These are phyloP conservation scores for Lichenostomus cassidix DNA, from an alignment of 2,113 vertebrate species.

Conservation along the genomic window DNA sequence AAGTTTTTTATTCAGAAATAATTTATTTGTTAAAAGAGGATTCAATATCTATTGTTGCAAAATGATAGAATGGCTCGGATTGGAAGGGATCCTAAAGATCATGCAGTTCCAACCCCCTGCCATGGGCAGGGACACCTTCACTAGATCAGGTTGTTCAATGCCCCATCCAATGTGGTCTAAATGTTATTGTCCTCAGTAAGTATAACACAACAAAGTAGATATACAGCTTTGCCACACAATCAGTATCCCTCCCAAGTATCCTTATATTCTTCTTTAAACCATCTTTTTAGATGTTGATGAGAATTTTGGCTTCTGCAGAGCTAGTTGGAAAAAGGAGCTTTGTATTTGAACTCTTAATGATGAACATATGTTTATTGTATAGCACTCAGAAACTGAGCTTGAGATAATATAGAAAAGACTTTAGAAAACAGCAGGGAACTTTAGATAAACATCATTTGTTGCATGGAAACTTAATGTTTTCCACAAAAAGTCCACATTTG, in stretches of 20 bases:
- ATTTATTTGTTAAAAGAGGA: not conserved
- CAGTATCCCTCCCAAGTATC: not conserved
- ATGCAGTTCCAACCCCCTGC: not conserved
- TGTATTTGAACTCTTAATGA: not conserved
- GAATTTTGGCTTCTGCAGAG: not conserved
- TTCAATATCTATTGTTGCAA: not conserved
- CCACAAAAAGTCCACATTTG: not conserved
- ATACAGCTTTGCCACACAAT: not conserved
- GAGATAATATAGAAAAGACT: not conserved
- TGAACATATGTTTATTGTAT: not conserved
- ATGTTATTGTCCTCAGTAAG: not conserved
- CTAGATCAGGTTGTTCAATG: not conserved
- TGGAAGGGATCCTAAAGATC: not conserved
- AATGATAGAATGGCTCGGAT: not conserved
- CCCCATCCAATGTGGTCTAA: not conserved
- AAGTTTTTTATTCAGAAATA: not conserved
- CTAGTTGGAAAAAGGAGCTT: not conserved
- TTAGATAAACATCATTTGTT: not conserved
- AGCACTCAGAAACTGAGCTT: not conserved
- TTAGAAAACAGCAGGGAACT: not conserved
- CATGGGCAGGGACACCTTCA: not conserved
- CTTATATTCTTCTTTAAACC: not conserved
- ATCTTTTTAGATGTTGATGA: not conserved
- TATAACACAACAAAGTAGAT: not conserved
- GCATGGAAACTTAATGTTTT: not conserved